Evolutionary conservation across 2,113 vertebrate species (phyloP).

Genomic region (Ochotona princeps): DNA sequence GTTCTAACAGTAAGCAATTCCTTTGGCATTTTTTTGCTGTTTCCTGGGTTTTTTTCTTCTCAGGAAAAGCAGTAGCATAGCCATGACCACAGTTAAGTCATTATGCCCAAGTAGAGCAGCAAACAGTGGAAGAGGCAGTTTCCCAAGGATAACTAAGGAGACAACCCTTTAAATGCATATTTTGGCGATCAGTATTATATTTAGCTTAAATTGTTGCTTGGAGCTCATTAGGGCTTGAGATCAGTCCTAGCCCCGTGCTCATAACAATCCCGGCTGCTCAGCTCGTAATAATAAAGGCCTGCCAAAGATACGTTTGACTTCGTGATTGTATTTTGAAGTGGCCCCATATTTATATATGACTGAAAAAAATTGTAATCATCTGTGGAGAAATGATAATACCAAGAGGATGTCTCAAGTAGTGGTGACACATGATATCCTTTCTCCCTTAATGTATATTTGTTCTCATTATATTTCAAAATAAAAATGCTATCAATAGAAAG

Average conservation of each 20-base stretch:
- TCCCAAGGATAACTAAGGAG: not conserved
- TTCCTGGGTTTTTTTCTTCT: not conserved
- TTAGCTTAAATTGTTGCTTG: not conserved
- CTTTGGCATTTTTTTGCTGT: not conserved
- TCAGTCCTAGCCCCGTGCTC: not conserved
- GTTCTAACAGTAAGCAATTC: not conserved
- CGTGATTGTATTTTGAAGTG: not conserved
- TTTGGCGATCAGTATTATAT: not conserved
- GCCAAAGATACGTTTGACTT: not conserved
- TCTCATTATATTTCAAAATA: conserved; percentile 36
- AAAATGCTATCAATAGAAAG: not conserved
- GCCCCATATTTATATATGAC: not conserved
- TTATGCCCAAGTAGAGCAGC: not conserved
- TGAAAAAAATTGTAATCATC: not conserved
- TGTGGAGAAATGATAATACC: not conserved
- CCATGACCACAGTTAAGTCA: not conserved
- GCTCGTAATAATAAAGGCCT: not conserved
- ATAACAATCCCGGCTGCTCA: not conserved
- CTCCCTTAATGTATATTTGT: not conserved
- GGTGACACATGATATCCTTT: not conserved
- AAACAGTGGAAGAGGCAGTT: not conserved
- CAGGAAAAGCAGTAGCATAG: not conserved
- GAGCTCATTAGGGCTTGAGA: not conserved
- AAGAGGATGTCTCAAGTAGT: not conserved
- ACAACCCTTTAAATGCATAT: not conserved